Conservation (phyloP, 2,113 vertebrate species). For the Scartelaos histophorus region DNA sequence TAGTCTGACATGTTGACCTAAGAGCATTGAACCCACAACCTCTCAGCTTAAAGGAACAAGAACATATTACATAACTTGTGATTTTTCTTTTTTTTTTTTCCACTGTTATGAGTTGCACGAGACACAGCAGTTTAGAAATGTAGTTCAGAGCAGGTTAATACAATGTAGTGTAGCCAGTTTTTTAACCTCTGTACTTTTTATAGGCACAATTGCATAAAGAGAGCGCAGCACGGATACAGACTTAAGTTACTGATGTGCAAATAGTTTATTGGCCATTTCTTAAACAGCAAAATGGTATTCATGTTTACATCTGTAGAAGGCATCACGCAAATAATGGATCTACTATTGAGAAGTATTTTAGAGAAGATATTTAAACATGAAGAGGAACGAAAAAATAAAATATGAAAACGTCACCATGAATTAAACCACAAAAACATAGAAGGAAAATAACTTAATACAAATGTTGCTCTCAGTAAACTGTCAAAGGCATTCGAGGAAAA, state of each 20-base stretch:
- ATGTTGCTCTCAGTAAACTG: slow-evolving; percentile 37
- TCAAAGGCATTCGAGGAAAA: slow-evolving; percentile 28
- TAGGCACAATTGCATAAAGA: not conserved
- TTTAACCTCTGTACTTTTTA: not conserved
- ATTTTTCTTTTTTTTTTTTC: not conserved
- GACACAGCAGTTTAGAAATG: not conserved
- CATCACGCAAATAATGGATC: slow-evolving; percentile 53
- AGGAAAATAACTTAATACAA: slow-evolving; percentile 31
- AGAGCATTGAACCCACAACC: not conserved
- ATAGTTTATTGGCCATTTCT: slow-evolving; percentile 68
- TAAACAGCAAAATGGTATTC: slow-evolving; percentile 48
- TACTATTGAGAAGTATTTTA: slow-evolving; percentile 54
- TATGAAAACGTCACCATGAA: slow-evolving; percentile 21
- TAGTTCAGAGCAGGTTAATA: not conserved
- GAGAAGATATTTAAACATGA: slow-evolving; percentile 25
- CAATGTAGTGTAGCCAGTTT: not conserved
- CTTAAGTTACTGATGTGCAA: slow-evolving; percentile 56
- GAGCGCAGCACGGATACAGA: not conserved
- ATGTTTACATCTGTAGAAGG: slow-evolving; percentile 55
- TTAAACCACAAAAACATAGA: slow-evolving; percentile 21
- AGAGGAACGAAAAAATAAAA: slow-evolving; percentile 13
- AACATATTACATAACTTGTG: not conserved
- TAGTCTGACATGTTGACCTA: too few species aligned
- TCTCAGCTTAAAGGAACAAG: not conserved
- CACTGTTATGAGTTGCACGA: not conserved